phyloP scores from a whole-genome alignment of 2,888 invertebrate genomes.

The Himalopsyche tibetana region DNA sequence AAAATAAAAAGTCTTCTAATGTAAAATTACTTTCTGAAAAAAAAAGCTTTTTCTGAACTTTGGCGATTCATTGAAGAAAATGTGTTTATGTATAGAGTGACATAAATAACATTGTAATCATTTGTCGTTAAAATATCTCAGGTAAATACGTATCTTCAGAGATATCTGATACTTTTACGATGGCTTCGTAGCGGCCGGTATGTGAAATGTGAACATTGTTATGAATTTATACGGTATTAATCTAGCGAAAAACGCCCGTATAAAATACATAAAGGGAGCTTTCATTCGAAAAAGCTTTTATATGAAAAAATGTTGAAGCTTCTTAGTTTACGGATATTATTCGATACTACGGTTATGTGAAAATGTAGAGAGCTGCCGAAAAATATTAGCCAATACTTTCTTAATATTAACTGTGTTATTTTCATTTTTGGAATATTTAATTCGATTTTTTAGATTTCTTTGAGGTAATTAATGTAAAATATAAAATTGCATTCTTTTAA shows the following conservation, averaged over 20 bases:
- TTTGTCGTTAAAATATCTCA: background rate
- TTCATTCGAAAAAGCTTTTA: slow-evolving; percentile 30
- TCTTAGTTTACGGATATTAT: slow-evolving; percentile 16
- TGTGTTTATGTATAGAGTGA: too few species aligned
- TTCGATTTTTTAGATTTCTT: too few species aligned
- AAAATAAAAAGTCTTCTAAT: too few species aligned
- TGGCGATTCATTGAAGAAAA: too few species aligned
- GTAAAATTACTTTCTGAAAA: too few species aligned
- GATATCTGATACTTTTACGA: slow-evolving; percentile 15
- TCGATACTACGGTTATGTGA: background rate
- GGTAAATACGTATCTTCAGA: background rate
- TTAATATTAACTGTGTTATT: background rate
- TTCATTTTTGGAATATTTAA: too few species aligned
- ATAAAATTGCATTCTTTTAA: too few species aligned
- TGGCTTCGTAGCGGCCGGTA: background rate
- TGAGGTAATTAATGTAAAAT: too few species aligned
- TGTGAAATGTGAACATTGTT: slow-evolving; percentile 24
- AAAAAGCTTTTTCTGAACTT: too few species aligned
- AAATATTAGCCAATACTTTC: background rate
- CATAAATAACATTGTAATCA: background rate
- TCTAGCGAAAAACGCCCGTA: slow-evolving; percentile 20
- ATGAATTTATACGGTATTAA: slow-evolving; percentile 34
- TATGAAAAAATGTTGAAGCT: slow-evolving; percentile 21
- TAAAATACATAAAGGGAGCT: slow-evolving; percentile 30
- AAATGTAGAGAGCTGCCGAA: background rate